Evolutionary conservation across 1,140 invertebrate species (phyloP), one percentile per base, ranked within the genome.

Genomic region (Cheumatopsyche charites): DNA sequence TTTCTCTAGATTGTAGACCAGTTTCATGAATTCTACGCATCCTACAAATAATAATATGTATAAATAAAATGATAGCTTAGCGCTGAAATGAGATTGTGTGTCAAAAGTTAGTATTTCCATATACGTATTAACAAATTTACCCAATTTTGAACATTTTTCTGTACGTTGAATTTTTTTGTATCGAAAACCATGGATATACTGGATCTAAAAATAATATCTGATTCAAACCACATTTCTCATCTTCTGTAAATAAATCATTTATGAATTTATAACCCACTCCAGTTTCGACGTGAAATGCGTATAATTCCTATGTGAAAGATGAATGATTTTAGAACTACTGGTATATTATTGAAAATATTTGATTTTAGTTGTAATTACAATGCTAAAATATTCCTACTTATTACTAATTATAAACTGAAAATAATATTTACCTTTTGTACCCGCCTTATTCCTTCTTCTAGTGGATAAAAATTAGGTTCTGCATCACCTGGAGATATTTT

Each of bases 221-320:
- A 49, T 86, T 82, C 0, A 91, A 78, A 0, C 87, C 88, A 77
- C 89, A 91, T 79, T 90, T 91, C 78, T 90, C 88, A 1, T 86
- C 84, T 79, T 90, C 89, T 4, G 82, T 77, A 75, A 87, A 91
- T 67, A 85, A 89, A 78, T 89, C 87, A 43, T 87, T 84, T 12
- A 90, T 85, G 25, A 89, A 78, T 77, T 89, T 86, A 77, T 90
- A 90, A 0, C 87, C 85, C 0, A 85, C 79, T 1, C 88, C 87
- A 1, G 79, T 81, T 77, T 89, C 88, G 79, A 86, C 86, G 75
- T 90, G 88, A 72, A 90, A 90, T 13, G 89, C 89, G 70, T 90
- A 90, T 3, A 89, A 75, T 9, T 83, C 84, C 81, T 85, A 19
- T 12, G 6, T 17, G n/a, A n/a, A 6, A 52, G 15, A 26, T 62